Base-by-base conservation (phyloP, 2,113 vertebrate species). In the Tupaia chinensis region DNA sequence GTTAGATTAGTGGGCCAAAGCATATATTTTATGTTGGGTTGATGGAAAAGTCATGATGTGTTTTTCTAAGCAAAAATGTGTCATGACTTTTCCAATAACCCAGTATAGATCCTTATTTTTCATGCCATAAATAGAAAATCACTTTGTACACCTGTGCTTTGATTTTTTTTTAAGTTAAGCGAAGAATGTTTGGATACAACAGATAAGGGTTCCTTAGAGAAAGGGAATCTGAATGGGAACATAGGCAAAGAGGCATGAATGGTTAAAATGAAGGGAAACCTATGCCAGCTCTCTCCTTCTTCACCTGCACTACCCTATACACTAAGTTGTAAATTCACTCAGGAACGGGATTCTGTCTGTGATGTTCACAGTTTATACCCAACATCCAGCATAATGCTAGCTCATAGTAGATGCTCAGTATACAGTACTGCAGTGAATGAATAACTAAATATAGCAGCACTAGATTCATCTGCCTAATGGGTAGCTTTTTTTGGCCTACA, bases 341-440 rank as follows among this genome's bases (percentile, higher is more conserved):
- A 76, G 89, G 44, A 82, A 63, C 79, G 29, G n/a, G 85, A 73
- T 66, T 13, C 44, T 29, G 54, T 60, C 8, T 29, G 5, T 76
- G 54, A 80, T n/a, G 60, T 29, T 78, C 85, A 86, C 32, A 70
- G 44, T 27, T 34, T 58, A 78, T 6, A 68, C 2, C 3, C 61
- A 90, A 54, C 22, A 76, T 15, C 29, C 27, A 81, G 34, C 27
- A 89, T 5, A 92, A 68, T 4, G 9, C 65, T 78, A 89, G 58
- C 22, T 95, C 66, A 92, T 9, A 89, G 80, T 2, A 83, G 53
- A n/a, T 73, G 19, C n/a, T 95, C 91, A 87, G 53, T 32, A 69
- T 15, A 76, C 0, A 85, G 54, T 15, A 73, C 69, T 4, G 23
- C 69, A 70, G 25, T n/a, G 25, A 89, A 78, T 68, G 25, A 63